A percentile compares a stretch with the other conserved stretches of the same genome.
Conservation (phyloP, 2,888 invertebrate genomes). For the Tortrix viridana region DNA sequence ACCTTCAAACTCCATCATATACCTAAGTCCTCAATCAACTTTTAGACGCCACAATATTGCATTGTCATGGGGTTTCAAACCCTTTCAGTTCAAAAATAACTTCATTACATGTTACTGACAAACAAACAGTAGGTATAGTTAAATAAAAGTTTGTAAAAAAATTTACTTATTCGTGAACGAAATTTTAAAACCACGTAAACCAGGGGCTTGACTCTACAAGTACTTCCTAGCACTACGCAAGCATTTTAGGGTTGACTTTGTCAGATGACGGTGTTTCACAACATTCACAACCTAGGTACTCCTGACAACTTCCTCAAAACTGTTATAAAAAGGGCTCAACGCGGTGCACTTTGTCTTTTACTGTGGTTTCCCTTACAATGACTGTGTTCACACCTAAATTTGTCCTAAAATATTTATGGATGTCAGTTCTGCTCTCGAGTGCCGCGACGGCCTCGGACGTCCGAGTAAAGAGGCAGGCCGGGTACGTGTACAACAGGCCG, state of each 20-base stretch:
- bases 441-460: constrained; percentile 34
- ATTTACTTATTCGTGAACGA: no score
- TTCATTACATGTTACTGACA: no score
- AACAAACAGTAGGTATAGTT: no score
- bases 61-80: no score
- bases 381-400: constrained; percentile 43
- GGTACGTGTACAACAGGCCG: constrained; percentile 76
- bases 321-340: constrained; percentile 63
- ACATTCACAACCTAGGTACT: constrained; percentile 55
- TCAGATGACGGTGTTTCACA: constrained; percentile 54
- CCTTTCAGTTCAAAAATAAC: no score
- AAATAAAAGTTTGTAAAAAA: background rate
- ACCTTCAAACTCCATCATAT: no score
- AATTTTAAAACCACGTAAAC: no score
- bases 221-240: constrained; percentile 5
- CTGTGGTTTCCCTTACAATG: constrained; percentile 49
- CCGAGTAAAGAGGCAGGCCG: constrained; percentile 69
- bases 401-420: constrained; percentile 43
- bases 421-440: constrained; percentile 41
- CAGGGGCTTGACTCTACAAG: background rate
- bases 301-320: constrained; percentile 56
- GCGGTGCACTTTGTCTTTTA: constrained; percentile 54
- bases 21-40: no score
- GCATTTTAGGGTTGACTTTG: constrained; percentile 56
- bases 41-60: no score